Evolutionary conservation across 2,797 vertebrate genomes (phyloP).

Genomic region (Melanotaenia nigrans): DNA sequence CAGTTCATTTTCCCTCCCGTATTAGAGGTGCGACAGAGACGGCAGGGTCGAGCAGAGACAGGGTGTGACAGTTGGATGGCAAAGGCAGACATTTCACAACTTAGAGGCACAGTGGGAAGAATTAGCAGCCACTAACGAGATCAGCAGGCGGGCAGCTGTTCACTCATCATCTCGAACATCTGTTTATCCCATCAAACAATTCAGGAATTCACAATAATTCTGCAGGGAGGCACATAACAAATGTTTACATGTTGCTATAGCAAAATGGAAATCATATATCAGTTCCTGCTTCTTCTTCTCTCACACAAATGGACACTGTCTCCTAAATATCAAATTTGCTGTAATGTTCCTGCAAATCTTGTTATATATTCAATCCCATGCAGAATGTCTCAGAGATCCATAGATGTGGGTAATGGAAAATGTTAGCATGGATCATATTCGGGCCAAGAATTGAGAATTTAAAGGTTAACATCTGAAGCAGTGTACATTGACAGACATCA

Average conservation of each 20-base stretch:
- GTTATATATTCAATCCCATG: slow-evolving; percentile 49
- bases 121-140: slow-evolving; percentile 65
- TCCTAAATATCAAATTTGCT: slow-evolving; percentile 29
- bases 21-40: slow-evolving; percentile 36
- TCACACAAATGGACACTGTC: background rate
- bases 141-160: slow-evolving; percentile 67
- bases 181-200: slow-evolving; percentile 58
- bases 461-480: slow-evolving; percentile 63
- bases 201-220: slow-evolving; percentile 17
- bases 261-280: background rate
- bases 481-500: slow-evolving; percentile 41
- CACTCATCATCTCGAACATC: slow-evolving; percentile 52
- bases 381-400: slow-evolving; percentile 35
- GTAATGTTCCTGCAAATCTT: slow-evolving; percentile 38
- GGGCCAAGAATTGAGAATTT: slow-evolving; percentile 41
- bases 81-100: slow-evolving; percentile 46
- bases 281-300: slow-evolving; percentile 4
- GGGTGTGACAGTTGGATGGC: slow-evolving; percentile 34
- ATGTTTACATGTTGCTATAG: slow-evolving; percentile 29
- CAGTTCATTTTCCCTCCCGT: slow-evolving; percentile 57
- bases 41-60: slow-evolving; percentile 12
- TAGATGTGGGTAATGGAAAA: slow-evolving; percentile 48
- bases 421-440: slow-evolving; percentile 49
- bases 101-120: slow-evolving; percentile 38
- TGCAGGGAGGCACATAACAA: slow-evolving; percentile 10